Conservation (phyloP, 2,888 invertebrate genomes). For the Adelphocoris suturalis region DNA sequence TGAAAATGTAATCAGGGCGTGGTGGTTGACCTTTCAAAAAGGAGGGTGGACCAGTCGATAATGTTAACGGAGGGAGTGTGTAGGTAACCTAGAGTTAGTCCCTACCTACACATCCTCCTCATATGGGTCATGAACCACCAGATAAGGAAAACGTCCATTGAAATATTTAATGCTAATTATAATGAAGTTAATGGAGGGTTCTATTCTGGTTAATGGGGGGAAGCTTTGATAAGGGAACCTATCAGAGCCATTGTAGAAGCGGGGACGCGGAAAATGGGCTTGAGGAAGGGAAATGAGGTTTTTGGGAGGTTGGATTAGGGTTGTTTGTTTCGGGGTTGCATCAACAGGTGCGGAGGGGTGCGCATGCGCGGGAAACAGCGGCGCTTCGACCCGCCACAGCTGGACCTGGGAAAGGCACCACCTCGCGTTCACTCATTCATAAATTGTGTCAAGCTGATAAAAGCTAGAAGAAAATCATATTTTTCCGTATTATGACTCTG, state of each 20-base stretch:
- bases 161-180: too few relatives aligned
- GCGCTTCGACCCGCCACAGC: background rate
- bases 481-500: too few relatives aligned
- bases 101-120: background rate
- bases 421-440: background rate
- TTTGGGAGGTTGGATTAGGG: background rate
- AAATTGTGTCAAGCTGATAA: too few relatives aligned
- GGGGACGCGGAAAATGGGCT: background rate
- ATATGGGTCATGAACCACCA: too few relatives aligned
- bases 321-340: background rate
- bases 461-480: too few relatives aligned
- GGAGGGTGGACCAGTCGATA: constrained; percentile 2
- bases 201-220: too few relatives aligned
- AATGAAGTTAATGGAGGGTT: too few relatives aligned
- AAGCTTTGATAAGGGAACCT: too few relatives aligned
- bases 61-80: background rate
- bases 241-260: background rate
- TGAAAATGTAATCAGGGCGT: background rate
- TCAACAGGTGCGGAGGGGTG: constrained; percentile 22
- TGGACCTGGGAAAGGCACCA: background rate
- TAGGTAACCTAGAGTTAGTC: background rate
- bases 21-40: constrained; percentile 8
- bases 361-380: background rate
- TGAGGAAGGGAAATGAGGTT: background rate
- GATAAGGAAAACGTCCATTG: too few relatives aligned